Evolutionary conservation across 1,140 invertebrate species (phyloP), one percentile per base, ranked within the genome.

Genomic region (Caligus rogercresseyi): DNA sequence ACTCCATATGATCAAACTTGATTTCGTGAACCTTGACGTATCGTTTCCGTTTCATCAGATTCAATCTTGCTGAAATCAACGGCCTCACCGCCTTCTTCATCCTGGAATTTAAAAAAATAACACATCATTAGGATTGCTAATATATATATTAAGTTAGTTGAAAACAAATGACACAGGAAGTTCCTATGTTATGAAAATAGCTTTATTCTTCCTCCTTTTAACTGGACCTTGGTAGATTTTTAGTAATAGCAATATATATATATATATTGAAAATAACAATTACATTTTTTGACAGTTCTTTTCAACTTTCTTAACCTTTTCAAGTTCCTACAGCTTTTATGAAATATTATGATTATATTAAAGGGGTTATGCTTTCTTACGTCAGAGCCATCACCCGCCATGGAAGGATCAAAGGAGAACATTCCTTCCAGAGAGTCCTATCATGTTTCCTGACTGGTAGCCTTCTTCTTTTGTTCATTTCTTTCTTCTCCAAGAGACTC

Each of bases 321-420:
- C n/a, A n/a, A n/a, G n/a, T n/a, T n/a, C n/a, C n/a, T n/a, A n/a
- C n/a, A n/a, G n/a, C n/a, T n/a, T n/a, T n/a, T n/a, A n/a, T n/a
- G n/a, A n/a, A n/a, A n/a, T n/a, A n/a, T n/a, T n/a, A 54, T 54
- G 53, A 4, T 14, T 7, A 19, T 16, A 54, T 7, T 14, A 54
- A 43, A 43, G n/a, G n/a, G n/a, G 7, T 7, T 43, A 43, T 67
- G 83, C 78, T 7, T 74, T 78, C 64, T 84, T 43, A 43, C 31
- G 7, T 43, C 31, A n/a, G 31, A 43, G 31, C 31, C 31, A 43
- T 43, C 75, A 26, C 75, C 76, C 4, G 87, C 85, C 71, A 98
- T 76, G 67, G 94, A 87, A 15, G 95, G 95, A 78, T 98, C 95
- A 75, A 98, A 98, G 66, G 86, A 93, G 76, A 99, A 99, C 89